Conservation (phyloP, 2,888 invertebrate species). For the Linyphia triangularis region DNA sequence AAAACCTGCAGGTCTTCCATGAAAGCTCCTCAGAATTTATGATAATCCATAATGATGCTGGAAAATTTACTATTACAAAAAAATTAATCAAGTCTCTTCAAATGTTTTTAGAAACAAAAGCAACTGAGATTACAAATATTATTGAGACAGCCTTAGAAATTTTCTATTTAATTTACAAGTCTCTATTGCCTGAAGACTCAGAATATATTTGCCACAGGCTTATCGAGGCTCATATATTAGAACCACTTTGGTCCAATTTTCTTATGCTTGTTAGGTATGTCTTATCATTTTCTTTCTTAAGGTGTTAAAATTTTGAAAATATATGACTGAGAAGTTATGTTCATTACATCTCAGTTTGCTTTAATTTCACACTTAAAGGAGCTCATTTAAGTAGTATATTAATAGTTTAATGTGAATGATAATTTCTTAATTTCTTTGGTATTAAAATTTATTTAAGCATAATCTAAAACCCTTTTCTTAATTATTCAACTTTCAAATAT, state of each 20-base stretch:
- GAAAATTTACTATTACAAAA: constrained; percentile 11
- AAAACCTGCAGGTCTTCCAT: background rate
- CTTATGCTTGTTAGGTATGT: constrained; percentile 45
- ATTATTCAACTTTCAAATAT: too few relatives aligned
- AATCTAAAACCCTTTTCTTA: too few relatives aligned
- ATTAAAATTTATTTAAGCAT: too few relatives aligned
- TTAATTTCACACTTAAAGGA: too few relatives aligned
- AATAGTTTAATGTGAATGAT: too few relatives aligned
- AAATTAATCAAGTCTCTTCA: constrained; percentile 4
- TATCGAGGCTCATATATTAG: constrained; percentile 50
- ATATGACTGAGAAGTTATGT: too few relatives aligned
- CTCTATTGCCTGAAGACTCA: constrained; percentile 50
- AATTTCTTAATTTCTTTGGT: too few relatives aligned
- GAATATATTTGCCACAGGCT: constrained; percentile 56
- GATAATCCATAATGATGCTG: background rate
- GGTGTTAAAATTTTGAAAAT: too few relatives aligned
- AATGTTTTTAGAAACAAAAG: constrained; percentile 3
- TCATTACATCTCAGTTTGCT: too few relatives aligned
- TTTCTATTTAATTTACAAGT: constrained; percentile 57
- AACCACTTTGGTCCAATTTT: constrained; percentile 49
- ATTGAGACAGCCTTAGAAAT: constrained; percentile 50
- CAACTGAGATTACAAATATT: constrained; percentile 32
- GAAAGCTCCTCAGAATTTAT: constrained; percentile 29
- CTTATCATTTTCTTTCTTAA: too few relatives aligned
- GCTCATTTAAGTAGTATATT: too few relatives aligned